Base-by-base conservation (phyloP, 2,888 invertebrate genomes). In the Pheosia tremula region DNA sequence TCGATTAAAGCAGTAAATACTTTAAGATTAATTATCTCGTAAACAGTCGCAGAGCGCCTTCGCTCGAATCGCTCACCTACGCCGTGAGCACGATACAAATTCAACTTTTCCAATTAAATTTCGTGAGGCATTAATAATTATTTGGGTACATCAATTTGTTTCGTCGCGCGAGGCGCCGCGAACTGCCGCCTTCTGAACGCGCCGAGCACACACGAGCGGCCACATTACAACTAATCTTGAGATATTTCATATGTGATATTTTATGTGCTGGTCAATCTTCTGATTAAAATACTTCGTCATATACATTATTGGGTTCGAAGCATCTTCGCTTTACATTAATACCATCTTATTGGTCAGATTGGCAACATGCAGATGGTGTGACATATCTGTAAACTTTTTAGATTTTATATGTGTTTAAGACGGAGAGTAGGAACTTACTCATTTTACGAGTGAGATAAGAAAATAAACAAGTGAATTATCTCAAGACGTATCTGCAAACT, bases 101-200 rank as follows among this genome's bases (percentile, higher is more conserved):
- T 93, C 93, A 94, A 94, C 94, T 94, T 94, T 94, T 94, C 94
- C 94, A 94, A 94, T 94, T 94, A 94, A 94, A 94, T 94, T 94
- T 94, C 93, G 92, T 94, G 93, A 94, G 92, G 94, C 94, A 94
- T 94, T 93, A 94, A 94, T 94, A 94, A 94, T 94, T 94, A 93
- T 94, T 93, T 93, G 91, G 94, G 93, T 94, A 94, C 94, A 94
- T 94, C 94, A 94, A 94, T 94, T 94, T 94, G 93, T 94, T 93
- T 92, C 94, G 90, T 90, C 89, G 88, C 89, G 81, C 80, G 80
- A 70, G 79, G 78, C 78, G 80, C 76, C 78, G 85, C 83, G 77
- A 79, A 77, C 84, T 89, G 79, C 89, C 86, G 83, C 81, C 85
- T 86, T 74, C 80, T 78, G 67, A 75, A 82, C 72, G 77, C 79